A percentile compares a stretch with the other conserved stretches of the same genome.
These are phyloP conservation scores for Stratiomys singularior DNA, from an alignment of 2,888 invertebrate genomes.

Conservation along the genomic window DNA sequence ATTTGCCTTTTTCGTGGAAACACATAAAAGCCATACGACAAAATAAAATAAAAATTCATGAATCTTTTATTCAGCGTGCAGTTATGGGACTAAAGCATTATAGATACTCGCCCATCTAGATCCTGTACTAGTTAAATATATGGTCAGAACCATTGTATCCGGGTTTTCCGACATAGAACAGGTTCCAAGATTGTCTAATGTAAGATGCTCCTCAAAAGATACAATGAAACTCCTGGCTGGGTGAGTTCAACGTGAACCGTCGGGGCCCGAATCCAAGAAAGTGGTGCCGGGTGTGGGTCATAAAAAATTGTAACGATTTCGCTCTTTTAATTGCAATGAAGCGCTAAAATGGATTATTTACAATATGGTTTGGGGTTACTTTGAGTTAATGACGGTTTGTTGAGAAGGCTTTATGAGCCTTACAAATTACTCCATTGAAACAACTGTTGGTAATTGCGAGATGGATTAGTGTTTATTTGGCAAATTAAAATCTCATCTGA, in stretches of 20 bases:
- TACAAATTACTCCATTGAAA: neutral
- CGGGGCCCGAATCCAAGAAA: neutral
- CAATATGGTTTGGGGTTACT: neutral
- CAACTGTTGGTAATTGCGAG: neutral
- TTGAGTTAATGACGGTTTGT: neutral
- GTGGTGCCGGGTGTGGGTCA: neutral
- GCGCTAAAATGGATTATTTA: slow-evolving; percentile 8
- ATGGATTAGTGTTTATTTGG: neutral
- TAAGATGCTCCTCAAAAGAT: too few species aligned
- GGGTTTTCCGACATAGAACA: slow-evolving; percentile 32
- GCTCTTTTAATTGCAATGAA: neutral
- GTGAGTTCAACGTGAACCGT: neutral
- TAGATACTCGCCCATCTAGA: neutral
- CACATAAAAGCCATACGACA: neutral
- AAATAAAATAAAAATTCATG: neutral
- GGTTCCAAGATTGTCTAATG: neutral
- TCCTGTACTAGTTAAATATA: neutral
- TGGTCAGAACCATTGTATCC: slow-evolving; percentile 18
- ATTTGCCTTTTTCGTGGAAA: slow-evolving; percentile 8
- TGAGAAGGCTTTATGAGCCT: neutral
- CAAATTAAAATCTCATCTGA: neutral
- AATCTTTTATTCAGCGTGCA: slow-evolving; percentile 2
- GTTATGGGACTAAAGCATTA: neutral
- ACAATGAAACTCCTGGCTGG: too few species aligned
- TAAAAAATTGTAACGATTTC: slow-evolving; percentile 22